These are phyloP conservation scores for Drosophila gaucha DNA, from an alignment of 2,888 invertebrate species.

Conservation along the genomic window DNA sequence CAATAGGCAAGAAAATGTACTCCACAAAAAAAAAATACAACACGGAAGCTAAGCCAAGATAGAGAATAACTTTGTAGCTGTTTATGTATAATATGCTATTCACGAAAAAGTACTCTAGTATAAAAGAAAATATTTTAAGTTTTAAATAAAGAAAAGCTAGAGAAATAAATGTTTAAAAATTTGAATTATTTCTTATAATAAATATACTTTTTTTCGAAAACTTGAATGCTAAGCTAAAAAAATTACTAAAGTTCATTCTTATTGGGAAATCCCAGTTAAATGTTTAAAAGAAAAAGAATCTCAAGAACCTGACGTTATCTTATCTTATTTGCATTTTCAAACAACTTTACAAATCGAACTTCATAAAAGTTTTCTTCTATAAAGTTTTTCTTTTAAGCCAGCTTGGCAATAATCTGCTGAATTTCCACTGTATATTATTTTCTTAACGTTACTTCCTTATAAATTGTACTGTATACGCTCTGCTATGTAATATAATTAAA, in stretches of 20 bases:
- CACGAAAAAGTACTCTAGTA: neutral
- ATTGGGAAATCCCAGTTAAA: too few species aligned
- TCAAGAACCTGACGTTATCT: too few species aligned
- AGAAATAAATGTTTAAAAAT: too few species aligned
- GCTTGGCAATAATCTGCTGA: too few species aligned
- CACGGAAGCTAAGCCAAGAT: neutral
- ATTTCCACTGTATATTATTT: too few species aligned
- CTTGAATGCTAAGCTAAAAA: too few species aligned
- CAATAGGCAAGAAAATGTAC: conserved; percentile 32
- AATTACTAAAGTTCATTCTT: too few species aligned
- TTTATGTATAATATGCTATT: neutral
- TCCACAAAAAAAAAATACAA: neutral
- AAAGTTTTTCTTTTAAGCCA: neutral
- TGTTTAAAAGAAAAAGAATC: too few species aligned
- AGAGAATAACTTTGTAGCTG: neutral
- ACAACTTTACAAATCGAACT: neutral
- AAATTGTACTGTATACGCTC: neutral
- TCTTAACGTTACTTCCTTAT: neutral
- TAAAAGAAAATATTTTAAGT: neutral
- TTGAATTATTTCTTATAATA: too few species aligned
- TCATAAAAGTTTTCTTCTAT: neutral
- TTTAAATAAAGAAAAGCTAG: too few species aligned
- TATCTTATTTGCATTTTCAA: too few species aligned
- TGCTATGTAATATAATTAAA: neutral
- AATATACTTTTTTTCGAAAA: too few species aligned